Conservation (phyloP, 2,113 vertebrate species). For the Bubo blakistoni region DNA sequence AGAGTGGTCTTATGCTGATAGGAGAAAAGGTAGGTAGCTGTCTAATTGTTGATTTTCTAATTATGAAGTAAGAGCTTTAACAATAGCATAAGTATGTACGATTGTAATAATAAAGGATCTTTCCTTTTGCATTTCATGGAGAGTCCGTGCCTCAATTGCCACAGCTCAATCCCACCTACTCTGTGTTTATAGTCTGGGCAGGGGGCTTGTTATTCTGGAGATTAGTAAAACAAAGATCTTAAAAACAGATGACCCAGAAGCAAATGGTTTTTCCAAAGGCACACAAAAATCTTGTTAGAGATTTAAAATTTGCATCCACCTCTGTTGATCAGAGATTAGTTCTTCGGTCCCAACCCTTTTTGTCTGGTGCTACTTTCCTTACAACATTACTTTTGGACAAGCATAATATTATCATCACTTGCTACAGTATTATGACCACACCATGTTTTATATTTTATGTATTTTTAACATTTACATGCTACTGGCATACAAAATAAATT, state of each 20-base stretch:
- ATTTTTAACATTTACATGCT: neutral
- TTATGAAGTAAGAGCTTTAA: too few relatives aligned
- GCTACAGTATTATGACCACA: neutral
- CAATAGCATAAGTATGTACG: too few relatives aligned
- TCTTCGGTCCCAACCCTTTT: neutral
- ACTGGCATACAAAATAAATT: neutral
- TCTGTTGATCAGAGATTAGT: neutral
- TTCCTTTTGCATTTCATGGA: too few relatives aligned
- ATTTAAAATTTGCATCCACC: neutral
- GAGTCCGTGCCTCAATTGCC: too few relatives aligned
- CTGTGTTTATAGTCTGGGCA: neutral
- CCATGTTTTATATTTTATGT: neutral
- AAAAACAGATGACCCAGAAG: neutral
- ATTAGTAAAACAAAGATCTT: neutral
- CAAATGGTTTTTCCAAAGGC: neutral
- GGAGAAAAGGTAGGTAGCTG: too few relatives aligned
- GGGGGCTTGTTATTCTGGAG: neutral
- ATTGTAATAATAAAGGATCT: too few relatives aligned
- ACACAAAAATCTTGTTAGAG: neutral
- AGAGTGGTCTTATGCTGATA: too few relatives aligned
- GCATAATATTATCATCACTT: neutral
- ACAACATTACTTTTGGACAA: neutral
- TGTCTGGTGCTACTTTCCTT: neutral
- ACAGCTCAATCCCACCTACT: neutral
- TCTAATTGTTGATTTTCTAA: too few relatives aligned